Evolutionary conservation across 2,113 vertebrate species (phyloP), one percentile per base, ranked within the genome.

Genomic region (Eulemur rufifrons): DNA sequence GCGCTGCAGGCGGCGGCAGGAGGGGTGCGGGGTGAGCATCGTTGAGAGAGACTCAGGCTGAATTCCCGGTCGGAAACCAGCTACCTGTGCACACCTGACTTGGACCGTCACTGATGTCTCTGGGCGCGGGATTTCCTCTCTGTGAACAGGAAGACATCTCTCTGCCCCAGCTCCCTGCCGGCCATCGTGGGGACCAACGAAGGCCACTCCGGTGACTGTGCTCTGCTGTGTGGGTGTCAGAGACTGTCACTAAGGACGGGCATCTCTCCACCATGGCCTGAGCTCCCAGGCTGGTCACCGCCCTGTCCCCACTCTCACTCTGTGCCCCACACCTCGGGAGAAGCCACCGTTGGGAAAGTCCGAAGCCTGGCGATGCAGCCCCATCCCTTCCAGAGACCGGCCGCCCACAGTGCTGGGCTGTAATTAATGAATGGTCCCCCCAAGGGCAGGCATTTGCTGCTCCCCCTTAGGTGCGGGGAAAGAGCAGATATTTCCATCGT

Each of bases 371-470:
- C 1, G 59, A 34, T 0, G 0, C 39, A 3, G n/a, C 59, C 17
- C 64, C 54, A 13, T 52, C 66, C 10, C 68, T 54, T 66, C 1
- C 63, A 23, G 34, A 97, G 98, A 95, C 80, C 82, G 95, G 77
- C 91, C 98, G 91, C 96, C 98, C 97, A 97, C 87, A 86, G 89
- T 96, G 97, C 92, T 95, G 96, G 86, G 89, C 95, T 91, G 86
- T 98, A 98, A 98, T 98, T 95, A 98, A 98, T 97, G 96, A 98
- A 98, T 96, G 95, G 88, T 56, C 95, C 95, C 96, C 96, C 97
- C 96, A 96, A 98, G 98, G 98, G 97, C 98, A 85, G 91, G 94
- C 97, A 94, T 94, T 97, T 96, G 94, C 89, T 82, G 92, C 95
- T 96, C 96, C 93, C 97, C 96, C 74, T 92, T 95, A 98, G 98